Evolutionary conservation across 1,140 invertebrate genomes (phyloP).

Genomic region (Panulirus ornatus): DNA sequence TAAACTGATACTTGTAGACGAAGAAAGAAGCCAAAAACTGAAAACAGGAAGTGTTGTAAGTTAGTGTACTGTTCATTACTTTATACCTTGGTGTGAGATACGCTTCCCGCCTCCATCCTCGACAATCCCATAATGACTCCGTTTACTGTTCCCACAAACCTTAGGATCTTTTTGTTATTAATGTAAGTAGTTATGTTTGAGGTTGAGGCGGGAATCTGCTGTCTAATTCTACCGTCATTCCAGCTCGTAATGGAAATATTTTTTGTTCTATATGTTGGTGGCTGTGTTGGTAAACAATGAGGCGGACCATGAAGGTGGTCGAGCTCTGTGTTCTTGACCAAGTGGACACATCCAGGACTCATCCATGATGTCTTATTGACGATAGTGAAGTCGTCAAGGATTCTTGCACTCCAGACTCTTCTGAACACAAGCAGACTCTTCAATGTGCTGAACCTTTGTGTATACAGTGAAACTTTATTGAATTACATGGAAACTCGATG

Average conservation of each 20-base stretch:
- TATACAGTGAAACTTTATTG: not conserved
- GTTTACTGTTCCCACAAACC: constrained; percentile 9
- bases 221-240: not conserved
- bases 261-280: constrained; percentile 9
- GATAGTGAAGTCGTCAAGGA: not conserved
- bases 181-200: constrained; percentile 33
- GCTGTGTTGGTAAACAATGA: constrained; percentile 25
- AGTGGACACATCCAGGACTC: not conserved
- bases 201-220: not conserved
- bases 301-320: not conserved
- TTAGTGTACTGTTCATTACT: not conserved
- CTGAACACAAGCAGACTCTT: not conserved
- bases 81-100: not conserved
- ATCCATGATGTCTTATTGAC: not conserved
- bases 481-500: not conserved
- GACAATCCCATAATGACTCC: not conserved
- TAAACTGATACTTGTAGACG: not conserved
- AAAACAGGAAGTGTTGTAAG: not conserved
- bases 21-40: not conserved
- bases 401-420: not conserved
- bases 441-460: not conserved
- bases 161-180: constrained; percentile 41
- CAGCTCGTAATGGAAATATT: not conserved
- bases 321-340: not conserved
- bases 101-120: not conserved